A percentile compares a stretch with the other conserved stretches of the same genome.
phyloP scores from a whole-genome alignment of 2,113 vertebrate genomes.

The Sphyrna mokarran region DNA sequence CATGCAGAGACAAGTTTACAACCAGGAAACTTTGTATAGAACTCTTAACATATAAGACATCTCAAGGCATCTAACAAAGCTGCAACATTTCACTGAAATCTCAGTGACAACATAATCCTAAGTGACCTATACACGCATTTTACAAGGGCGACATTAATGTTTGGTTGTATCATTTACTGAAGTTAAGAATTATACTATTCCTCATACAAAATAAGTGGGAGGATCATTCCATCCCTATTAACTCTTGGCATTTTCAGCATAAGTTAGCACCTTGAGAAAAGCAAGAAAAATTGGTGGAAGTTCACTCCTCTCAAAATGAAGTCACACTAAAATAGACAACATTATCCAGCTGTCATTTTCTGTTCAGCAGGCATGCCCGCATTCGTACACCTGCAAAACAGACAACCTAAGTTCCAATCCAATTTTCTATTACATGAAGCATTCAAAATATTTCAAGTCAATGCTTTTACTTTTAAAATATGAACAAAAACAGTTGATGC shows the following conservation, averaged over 20 bases:
- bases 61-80: not conserved
- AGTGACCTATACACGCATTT: not conserved
- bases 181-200: not conserved
- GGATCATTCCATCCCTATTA: not conserved
- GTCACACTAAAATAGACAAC: not conserved
- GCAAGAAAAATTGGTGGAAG: not conserved
- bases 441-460: not conserved
- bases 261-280: not conserved
- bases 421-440: not conserved
- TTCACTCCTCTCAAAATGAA: not conserved
- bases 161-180: not conserved
- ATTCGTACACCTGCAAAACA: not conserved
- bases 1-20: not conserved
- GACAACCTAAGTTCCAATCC: not conserved
- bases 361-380: not conserved
- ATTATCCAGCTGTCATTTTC: not conserved
- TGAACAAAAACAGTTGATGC: not conserved
- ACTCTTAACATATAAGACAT: not conserved
- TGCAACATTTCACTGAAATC: not conserved
- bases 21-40: not conserved
- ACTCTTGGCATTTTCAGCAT: not conserved
- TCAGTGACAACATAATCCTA: not conserved
- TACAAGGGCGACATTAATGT: not conserved
- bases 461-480: not conserved
- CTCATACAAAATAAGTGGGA: not conserved